Conservation (phyloP, 2,888 invertebrate genomes). For the Sussaba pulchella region DNA sequence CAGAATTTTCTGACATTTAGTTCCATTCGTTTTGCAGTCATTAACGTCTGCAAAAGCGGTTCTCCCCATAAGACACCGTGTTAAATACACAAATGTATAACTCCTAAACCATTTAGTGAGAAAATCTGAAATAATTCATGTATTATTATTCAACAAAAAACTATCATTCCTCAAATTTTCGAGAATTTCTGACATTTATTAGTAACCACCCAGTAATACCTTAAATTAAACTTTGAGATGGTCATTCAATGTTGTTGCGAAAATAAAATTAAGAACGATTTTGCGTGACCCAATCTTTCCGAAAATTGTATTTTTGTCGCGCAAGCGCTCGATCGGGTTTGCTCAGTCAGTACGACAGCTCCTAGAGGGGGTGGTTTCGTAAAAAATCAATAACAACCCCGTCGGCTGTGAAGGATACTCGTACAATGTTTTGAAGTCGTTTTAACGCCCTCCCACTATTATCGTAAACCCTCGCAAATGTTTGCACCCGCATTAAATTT, state of each 20-base stretch:
- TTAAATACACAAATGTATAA: too few relatives aligned
- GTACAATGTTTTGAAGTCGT: constrained; percentile 33
- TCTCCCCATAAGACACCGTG: too few relatives aligned
- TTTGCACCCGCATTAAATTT: neutral
- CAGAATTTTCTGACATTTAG: too few relatives aligned
- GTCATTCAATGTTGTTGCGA: neutral
- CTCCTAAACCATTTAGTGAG: too few relatives aligned
- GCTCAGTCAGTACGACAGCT: constrained; percentile 65
- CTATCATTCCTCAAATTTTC: too few relatives aligned
- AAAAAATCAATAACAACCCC: constrained; percentile 77
- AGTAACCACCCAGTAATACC: too few relatives aligned
- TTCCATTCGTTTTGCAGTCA: too few relatives aligned
- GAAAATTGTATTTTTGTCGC: too few relatives aligned
- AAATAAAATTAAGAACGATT: neutral
- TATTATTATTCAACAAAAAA: too few relatives aligned
- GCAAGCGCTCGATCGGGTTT: constrained; percentile 56
- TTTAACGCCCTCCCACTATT: constrained; percentile 30
- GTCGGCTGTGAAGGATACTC: constrained; percentile 70
- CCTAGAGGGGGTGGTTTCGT: constrained; percentile 20
- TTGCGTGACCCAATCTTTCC: constrained; percentile 2
- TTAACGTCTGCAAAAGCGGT: too few relatives aligned
- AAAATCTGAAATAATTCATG: too few relatives aligned
- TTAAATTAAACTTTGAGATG: neutral
- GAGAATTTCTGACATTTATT: too few relatives aligned
- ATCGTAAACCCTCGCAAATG: constrained; percentile 6